Base-by-base conservation (phyloP, 2,888 invertebrate species). In the Apoderus coryli region DNA sequence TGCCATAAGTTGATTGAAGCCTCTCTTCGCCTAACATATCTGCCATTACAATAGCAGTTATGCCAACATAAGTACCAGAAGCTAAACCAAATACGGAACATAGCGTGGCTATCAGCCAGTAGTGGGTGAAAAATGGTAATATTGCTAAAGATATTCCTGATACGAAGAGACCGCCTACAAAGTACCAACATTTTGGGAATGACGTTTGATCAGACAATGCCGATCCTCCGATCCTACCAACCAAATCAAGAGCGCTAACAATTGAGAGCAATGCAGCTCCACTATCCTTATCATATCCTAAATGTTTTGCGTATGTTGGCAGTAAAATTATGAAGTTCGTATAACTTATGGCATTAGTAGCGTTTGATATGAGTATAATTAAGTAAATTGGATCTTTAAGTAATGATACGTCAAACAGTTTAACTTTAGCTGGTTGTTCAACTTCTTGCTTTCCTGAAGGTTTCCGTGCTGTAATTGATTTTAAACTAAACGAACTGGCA, bases 21-120 rank as follows among this genome's bases (percentile, higher is more conserved):
- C 80, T 65, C 42, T 86, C 84, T 0, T 78, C 76, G 0, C 86
- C 86, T 4, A 86, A 51, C 74, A 85, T 75, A 49, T 86, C 85
- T 0, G 84, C 81, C 80, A 86, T 82, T 3, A 85, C 81, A 22
- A 86, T 73, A 1, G 86, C 84, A 1, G 84, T 84, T 9, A 86
- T 76, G 3, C 86, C 86, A 0, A 84, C 81, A 52, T 85, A 86
- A 2, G 78, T 69, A 6, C 86, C 86, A 0, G 85, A 84, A 3
- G 84, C 77, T 10, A 86, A 57, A 2, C 86, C 86, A 47, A 85
- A 86, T 1, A 78, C 48, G 0, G 75, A 72, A 53, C 84, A 85
- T 49, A 74, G 76, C 14, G 67, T 61, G 28, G 76, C 69, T 2
- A 82, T 65, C 27, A 66, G 61, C 1, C 58, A 50, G 50, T 80